Base-by-base conservation (phyloP, 2,113 vertebrate genomes). In the Sylvilagus bachmani region DNA sequence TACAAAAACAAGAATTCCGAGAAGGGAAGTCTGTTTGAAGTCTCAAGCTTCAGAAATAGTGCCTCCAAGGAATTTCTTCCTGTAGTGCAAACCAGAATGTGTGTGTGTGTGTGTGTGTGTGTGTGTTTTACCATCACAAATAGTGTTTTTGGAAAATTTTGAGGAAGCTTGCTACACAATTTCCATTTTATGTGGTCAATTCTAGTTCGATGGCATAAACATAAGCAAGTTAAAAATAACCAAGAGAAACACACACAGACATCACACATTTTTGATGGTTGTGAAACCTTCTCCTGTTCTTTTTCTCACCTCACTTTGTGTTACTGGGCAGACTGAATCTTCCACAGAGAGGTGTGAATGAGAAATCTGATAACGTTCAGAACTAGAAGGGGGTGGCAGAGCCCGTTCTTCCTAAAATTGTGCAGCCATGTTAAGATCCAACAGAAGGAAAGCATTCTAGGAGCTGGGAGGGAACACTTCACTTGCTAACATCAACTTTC, bases 351-450 rank as follows among this genome's bases (percentile, higher is more conserved):
- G 74, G 92, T 95, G 89, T 44, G 94, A 96, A 70, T 5, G 49
- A 83, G 77, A 87, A 95, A 92, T 86, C 91, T 95, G 91, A 94
- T 95, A 95, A 96, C 85, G 91, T n/a, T 80, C 53, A n/a, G 55
- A 77, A 75, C 69, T 53, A 83, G 33, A 69, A 29, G 62, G 69
- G 93, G 53, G 53, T 83, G 78, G 70, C 83, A 75, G 78, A 33
- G 44, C 66, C 38, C 70, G 27, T 36, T 95, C 73, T 49, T 64
- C 75, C 89, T 95, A 14, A 94, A 90, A 90, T 9, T 55, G 53
- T 61, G 66, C 36, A 67, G 80, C 66, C 53, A 19, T 64, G 55
- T 64, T 95, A 62, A 77, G 67, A 61, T 33, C 25, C 25, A 70
- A 79, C 2, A 69, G 86, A 84, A 27, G 61, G 81, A 89, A 80